Base-by-base conservation (phyloP, 2,113 vertebrate genomes). In the Anarhynchus alexandrinus region DNA sequence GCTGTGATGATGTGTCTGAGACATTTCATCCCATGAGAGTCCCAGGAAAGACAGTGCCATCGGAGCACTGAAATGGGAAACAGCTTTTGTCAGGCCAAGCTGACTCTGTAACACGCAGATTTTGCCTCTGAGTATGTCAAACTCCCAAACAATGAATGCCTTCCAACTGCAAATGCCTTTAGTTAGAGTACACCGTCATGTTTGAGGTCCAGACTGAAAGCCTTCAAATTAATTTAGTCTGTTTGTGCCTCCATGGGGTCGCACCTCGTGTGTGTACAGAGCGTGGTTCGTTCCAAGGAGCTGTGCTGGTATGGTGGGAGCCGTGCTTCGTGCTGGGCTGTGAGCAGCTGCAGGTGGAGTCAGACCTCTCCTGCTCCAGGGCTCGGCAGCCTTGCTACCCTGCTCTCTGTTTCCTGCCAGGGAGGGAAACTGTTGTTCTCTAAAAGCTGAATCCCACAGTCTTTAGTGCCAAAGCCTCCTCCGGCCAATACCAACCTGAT, bases 251-350 rank as follows among this genome's bases (percentile, higher is more conserved):
- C 5, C 0, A 0, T 61, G 26, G 52, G 7, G 20, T 49, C 4
- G 9, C 20, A 23, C 12, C 36, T 15, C 0, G 0, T 25, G 27
- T 22, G 18, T 11, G 4, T 77, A 15, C 1, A 3, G 43, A 38
- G 47, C 2, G 0, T 2, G 6, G 34, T 34, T 71, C 0, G 5
- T 54, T 40, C 86, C 1, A 0, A 15, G 30, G 32, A 78, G 34
- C 58, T n/a, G 29, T 18, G 5, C 51, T 32, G n/a, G 21, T 47
- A 23, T 4, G 2, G 26, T n/a, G 43, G 36, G 54, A 88, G 71
- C 58, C 0, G 0, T 52, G 43, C 49, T 59, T 1, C 0, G 20
- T 8, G 1, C 66, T 51, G 59, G 40, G 38, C 80, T 66, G 29
- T 38, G 65, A n/a, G 64, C 27, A 43, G 15, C 61, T 59, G 34